Conservation (phyloP, 1,140 invertebrate species). For the Drosophila sechellia region DNA sequence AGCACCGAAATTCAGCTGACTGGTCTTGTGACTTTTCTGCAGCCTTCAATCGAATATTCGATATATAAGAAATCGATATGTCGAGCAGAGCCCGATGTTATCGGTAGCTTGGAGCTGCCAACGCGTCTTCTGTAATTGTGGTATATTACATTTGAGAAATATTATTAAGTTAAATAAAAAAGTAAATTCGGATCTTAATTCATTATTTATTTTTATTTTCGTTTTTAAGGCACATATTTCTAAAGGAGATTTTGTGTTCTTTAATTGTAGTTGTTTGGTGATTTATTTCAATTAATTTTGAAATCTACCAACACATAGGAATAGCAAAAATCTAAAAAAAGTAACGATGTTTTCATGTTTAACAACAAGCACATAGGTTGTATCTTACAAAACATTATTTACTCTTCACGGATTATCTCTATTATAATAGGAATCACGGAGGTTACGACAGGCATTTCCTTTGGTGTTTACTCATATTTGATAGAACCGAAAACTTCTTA, state of each 20-base stretch:
- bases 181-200: no score
- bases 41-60: constrained; percentile 18
- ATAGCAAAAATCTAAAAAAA: no score
- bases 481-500: neutral
- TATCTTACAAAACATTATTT: neutral
- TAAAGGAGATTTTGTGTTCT: neutral
- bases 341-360: no score
- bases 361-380: no score
- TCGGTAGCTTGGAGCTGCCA: constrained; percentile 5
- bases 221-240: no score
- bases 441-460: no score
- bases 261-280: no score
- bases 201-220: no score
- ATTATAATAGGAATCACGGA: no score
- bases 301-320: no score
- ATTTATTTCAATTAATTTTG: neutral
- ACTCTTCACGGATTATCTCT: no score
- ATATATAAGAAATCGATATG: neutral
- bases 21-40: constrained; percentile 83
- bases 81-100: neutral
- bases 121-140: neutral
- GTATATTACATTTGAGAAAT: neutral
- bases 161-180: no score
- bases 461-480: neutral
- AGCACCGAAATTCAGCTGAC: constrained; percentile 84